A percentile compares a stretch with the other conserved stretches of the same genome.
Evolutionary conservation across 2,888 invertebrate species (phyloP).

Genomic region (Lithophane socia): DNA sequence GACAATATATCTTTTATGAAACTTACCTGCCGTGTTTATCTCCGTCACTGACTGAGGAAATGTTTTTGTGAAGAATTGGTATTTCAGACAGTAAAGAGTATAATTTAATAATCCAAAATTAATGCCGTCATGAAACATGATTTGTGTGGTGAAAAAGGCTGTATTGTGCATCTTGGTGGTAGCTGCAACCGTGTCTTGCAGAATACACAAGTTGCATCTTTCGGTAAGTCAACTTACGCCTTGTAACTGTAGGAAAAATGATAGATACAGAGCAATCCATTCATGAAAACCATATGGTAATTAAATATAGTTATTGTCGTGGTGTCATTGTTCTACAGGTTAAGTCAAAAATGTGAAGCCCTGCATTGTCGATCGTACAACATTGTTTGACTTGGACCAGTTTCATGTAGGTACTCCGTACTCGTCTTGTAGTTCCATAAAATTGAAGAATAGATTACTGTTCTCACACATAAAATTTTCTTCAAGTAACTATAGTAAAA

Average conservation of each 20-base stretch:
- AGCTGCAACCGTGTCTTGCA: slow-evolving; percentile 76
- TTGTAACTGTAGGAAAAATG: slow-evolving; percentile 19
- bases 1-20: neutral
- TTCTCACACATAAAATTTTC: neutral
- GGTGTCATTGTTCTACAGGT: neutral
- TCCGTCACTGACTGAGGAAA: slow-evolving; percentile 61
- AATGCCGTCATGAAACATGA: slow-evolving; percentile 79
- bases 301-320: neutral
- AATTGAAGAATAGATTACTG: neutral
- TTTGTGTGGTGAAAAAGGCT: slow-evolving; percentile 71
- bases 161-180: slow-evolving; percentile 72
- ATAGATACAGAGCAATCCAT: slow-evolving; percentile 14
- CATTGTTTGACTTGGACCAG: slow-evolving; percentile 11
- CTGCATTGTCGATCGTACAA: slow-evolving; percentile 4
- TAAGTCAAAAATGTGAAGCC: neutral
- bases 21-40: slow-evolving; percentile 49
- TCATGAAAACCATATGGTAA: slow-evolving; percentile 23
- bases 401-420: neutral
- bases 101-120: slow-evolving; percentile 34
- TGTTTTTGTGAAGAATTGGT: slow-evolving; percentile 57
- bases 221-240: slow-evolving; percentile 74
- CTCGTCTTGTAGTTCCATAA: neutral
- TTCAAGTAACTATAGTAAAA: neutral
- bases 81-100: slow-evolving; percentile 30
- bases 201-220: slow-evolving; percentile 86